Evolutionary conservation across 2,797 vertebrate species (phyloP).

Genomic region (Lepilemur septentrionalis): DNA sequence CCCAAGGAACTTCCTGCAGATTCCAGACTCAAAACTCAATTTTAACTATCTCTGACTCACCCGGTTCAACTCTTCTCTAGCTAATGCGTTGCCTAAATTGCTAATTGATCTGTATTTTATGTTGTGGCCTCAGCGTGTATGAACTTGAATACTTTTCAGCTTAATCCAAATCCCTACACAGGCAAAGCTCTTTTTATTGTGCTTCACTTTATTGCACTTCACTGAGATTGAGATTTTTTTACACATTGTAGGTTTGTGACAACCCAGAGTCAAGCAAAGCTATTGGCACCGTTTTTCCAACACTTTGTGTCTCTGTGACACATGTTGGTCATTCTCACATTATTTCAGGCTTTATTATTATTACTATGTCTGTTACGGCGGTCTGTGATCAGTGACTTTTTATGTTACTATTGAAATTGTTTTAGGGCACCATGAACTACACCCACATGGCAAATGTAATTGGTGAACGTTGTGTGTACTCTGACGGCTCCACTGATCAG

Average conservation of each 20-base stretch:
- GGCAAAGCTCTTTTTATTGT: background rate
- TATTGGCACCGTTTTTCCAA: background rate
- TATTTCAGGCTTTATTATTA: background rate
- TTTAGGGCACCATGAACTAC: background rate
- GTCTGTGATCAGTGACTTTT: background rate
- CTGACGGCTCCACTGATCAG: background rate
- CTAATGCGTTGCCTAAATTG: background rate
- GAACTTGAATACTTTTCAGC: background rate
- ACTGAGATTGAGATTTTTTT: fast-evolving
- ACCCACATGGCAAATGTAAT: background rate
- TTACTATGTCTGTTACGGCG: background rate
- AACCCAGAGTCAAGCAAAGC: background rate
- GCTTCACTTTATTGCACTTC: background rate
- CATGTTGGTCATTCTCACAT: background rate
- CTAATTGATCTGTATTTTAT: background rate
- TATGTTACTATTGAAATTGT: background rate
- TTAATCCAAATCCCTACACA: background rate
- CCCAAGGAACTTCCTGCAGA: background rate
- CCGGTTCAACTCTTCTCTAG: background rate
- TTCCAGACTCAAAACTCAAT: background rate
- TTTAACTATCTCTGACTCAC: background rate
- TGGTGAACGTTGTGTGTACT: background rate
- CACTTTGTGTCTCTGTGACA: background rate
- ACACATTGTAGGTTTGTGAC: background rate
- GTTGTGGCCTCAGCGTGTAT: background rate